Percentiles rank a stretch among this genome's conserved stretches.
Conservation (phyloP, 2,113 vertebrate genomes). For the Shinisaurus crocodilurus region DNA sequence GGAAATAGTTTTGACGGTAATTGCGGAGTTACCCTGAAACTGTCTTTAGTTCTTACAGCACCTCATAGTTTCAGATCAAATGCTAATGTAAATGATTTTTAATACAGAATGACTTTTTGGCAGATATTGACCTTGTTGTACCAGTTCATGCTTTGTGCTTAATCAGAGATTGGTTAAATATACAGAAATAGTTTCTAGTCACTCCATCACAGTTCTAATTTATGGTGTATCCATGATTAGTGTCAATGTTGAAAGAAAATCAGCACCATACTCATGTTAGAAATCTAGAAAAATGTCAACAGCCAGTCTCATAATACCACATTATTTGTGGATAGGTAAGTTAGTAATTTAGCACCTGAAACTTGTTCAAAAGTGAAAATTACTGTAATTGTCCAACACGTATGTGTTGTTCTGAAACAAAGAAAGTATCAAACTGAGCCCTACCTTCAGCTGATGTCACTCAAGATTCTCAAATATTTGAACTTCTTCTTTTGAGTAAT, state of each 20-base stretch:
- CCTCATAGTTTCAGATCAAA: conserved; percentile 84
- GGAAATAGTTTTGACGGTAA: conserved; percentile 86
- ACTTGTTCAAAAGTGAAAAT: conserved; percentile 63
- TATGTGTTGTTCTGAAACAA: conserved; percentile 41
- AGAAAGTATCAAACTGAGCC: conserved; percentile 17
- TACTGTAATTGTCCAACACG: conserved; percentile 48
- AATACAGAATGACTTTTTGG: conserved; percentile 90
- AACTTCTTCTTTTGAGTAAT: background rate
- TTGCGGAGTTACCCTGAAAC: conserved; percentile 86
- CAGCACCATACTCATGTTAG: conserved; percentile 47
- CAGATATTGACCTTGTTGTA: conserved; percentile 88
- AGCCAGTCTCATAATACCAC: conserved; percentile 44
- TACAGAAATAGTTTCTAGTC: conserved; percentile 80
- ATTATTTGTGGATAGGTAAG: conserved; percentile 56
- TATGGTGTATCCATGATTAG: conserved; percentile 45
- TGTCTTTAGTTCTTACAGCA: conserved; percentile 85
- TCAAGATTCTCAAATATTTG: background rate
- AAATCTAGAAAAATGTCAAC: conserved; percentile 46
- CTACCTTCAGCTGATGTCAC: background rate
- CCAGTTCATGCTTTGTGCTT: conserved; percentile 88
- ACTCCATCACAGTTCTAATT: conserved; percentile 72
- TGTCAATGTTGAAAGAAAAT: conserved; percentile 52
- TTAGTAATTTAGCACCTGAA: conserved; percentile 58
- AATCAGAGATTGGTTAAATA: conserved; percentile 82
- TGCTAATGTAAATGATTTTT: conserved; percentile 88